phyloP scores from a whole-genome alignment of 2,113 vertebrate genomes.

The sheep (Ovis aries) region DNA sequence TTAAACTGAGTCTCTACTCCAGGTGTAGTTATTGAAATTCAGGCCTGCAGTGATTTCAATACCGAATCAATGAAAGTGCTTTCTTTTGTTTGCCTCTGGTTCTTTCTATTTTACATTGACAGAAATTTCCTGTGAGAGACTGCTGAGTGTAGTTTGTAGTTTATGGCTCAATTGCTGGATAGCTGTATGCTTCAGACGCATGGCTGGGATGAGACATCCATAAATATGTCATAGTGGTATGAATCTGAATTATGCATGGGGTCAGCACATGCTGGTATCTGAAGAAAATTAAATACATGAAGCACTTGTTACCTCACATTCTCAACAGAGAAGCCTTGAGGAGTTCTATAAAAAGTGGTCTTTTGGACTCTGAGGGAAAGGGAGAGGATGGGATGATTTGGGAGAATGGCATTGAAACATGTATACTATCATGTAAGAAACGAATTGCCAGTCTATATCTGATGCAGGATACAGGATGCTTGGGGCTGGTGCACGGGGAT shows the following conservation, averaged over 20 bases:
- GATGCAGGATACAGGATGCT: too few relatives aligned
- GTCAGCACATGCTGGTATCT: neutral
- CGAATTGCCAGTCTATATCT: too few relatives aligned
- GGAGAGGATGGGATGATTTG: too few relatives aligned
- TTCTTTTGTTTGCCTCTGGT: slow-evolving; percentile 29
- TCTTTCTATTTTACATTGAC: slow-evolving; percentile 43
- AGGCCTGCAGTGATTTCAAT: slow-evolving; percentile 38
- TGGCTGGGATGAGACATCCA: slow-evolving; percentile 33
- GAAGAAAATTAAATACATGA: slow-evolving; percentile 49
- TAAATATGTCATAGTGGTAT: slow-evolving; percentile 48
- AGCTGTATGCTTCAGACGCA: slow-evolving; percentile 45
- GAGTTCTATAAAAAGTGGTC: slow-evolving; percentile 6
- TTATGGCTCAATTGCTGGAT: slow-evolving; percentile 20
- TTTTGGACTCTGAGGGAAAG: too few relatives aligned
- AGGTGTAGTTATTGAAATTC: slow-evolving; percentile 16
- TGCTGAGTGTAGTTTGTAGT: slow-evolving; percentile 22
- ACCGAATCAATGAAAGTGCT: slow-evolving; percentile 38
- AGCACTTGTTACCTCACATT: slow-evolving; percentile 38
- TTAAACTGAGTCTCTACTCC: slow-evolving; percentile 8
- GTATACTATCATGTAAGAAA: too few relatives aligned
- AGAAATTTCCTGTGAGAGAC: neutral
- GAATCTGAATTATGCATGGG: slow-evolving; percentile 55
- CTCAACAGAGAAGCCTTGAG: neutral
- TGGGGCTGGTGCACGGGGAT: too few relatives aligned
- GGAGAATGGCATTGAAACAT: too few relatives aligned